Base-by-base conservation (phyloP, 2,888 invertebrate species). In the Patella pellucida region DNA sequence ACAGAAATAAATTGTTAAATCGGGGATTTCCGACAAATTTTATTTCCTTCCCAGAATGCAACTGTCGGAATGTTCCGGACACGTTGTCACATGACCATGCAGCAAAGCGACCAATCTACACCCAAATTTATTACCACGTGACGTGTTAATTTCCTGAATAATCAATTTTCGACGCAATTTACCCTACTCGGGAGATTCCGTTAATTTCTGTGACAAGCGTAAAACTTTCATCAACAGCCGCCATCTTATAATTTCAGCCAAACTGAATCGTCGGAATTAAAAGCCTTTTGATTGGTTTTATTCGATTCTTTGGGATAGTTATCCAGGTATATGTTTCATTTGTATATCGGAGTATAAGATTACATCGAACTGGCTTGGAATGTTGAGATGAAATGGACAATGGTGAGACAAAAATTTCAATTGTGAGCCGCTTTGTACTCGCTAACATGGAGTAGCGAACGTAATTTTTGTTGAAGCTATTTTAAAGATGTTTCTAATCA, bases 191-290 rank as follows among this genome's bases (percentile, higher is more conserved):
- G 88, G 77, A 86, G 84, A 85, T 81, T 86, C 87, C 90, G 90
- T 82, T 92, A 92, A 92, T 92, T 93, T 93, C 94, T 95, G 94
- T 95, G 95, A 95, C 95, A 95, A 95, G 95, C 95, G 95, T 95
- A 95, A 95, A 96, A 95, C 94, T 95, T 94, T 95, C 95, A 95
- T 95, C 95, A 95, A 95, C 95, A 95, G 95, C 95, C 95, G 96
- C 96, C 96, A 96, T 96, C 94, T 96, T 95, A 94, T 94, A 94
- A 94, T 94, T 93, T 93, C 93, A 93, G 94, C 94, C 94, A 94
- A 93, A 93, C 93, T 94, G 94, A 94, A 93, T 94, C 71, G 75
- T 72, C 69, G 70, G 54, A 69, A 69, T 76, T 73, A 62, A 23
- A 76, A 75, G 74, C 73, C 74, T 76, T 74, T 72, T 68, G 71